Evolutionary conservation across 2,797 vertebrate genomes (phyloP).

Genomic region (Fratercula arctica): DNA sequence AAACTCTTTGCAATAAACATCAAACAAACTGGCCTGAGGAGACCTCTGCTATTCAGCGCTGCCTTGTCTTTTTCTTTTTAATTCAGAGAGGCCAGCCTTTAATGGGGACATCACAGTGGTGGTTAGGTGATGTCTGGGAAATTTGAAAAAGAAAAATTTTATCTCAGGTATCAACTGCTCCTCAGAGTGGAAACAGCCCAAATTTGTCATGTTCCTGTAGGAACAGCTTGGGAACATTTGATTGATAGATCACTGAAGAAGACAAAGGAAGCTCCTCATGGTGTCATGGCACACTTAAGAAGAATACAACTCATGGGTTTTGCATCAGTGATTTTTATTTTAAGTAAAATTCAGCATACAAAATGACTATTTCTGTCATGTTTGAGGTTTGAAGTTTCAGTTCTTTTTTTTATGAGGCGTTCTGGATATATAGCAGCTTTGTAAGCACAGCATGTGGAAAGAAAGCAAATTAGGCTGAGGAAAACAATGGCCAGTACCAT

Average conservation of each 20-base stretch:
- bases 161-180: background rate
- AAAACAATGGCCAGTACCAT: background rate
- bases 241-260: background rate
- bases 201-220: background rate
- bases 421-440: background rate
- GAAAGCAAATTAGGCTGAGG: background rate
- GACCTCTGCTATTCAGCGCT: background rate
- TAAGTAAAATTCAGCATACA: background rate
- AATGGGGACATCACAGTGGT: background rate
- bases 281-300: background rate
- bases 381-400: conserved; percentile 5
- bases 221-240: background rate
- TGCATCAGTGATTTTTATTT: background rate
- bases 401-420: background rate
- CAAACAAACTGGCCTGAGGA: background rate
- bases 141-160: background rate
- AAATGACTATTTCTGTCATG: background rate
- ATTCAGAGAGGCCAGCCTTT: background rate
- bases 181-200: background rate
- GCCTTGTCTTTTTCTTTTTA: background rate
- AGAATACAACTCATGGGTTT: background rate
- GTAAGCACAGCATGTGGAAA: background rate
- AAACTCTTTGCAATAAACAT: background rate
- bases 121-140: background rate
- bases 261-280: background rate